Evolutionary conservation across 2,113 vertebrate genomes (phyloP), one percentile per base, ranked within the genome.

Genomic region (Limanda limanda): DNA sequence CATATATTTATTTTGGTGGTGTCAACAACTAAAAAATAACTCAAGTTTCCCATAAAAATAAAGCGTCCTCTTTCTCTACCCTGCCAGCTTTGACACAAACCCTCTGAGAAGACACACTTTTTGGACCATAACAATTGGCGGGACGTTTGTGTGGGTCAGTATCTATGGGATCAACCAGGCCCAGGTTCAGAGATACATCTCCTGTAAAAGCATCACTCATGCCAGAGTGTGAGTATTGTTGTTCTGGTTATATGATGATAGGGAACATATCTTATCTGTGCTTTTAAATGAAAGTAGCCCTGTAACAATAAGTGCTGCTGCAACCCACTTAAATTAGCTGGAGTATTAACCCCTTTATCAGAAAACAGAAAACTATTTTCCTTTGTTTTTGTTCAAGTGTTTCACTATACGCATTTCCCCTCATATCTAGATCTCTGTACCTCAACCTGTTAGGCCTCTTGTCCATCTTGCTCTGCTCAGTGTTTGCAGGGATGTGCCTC

Each of bases 161-260:
- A 91, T 99, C 78, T 99, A 98, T 0, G 97, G 96, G 1, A 86
- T 96, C 86, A 99, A 97, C 91, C 98, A 99, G 72, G 95, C 97
- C 31, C 98, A 98, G 91, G 97, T 99, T 69, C 98, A 98, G 86
- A 94, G 97, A 94, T 99, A 98, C 80, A 95, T 97, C 82, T 94
- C 98, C 47, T 99, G 98, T 93, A 98, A 96, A 93, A 97, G 18
- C 87, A 90, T 96, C 82, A 92, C 93, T 62, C 97, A 98, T 0
- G 97, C 97, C 72, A 97, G 96, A 95, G 2, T 97, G 97, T 99
- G 92, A 97, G 97, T 86, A 13, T 5, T 18, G 3, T 18, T 55
- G 12, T 25, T 76, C 0, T 2, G 2, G n/a, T 56, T 4, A 54
- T 54, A 54, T 3, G 1, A 13, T 60, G 51, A 54, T 11, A 9